Conservation (phyloP, 92 coral and sea anemone species). For the Pocillopora grandis region DNA sequence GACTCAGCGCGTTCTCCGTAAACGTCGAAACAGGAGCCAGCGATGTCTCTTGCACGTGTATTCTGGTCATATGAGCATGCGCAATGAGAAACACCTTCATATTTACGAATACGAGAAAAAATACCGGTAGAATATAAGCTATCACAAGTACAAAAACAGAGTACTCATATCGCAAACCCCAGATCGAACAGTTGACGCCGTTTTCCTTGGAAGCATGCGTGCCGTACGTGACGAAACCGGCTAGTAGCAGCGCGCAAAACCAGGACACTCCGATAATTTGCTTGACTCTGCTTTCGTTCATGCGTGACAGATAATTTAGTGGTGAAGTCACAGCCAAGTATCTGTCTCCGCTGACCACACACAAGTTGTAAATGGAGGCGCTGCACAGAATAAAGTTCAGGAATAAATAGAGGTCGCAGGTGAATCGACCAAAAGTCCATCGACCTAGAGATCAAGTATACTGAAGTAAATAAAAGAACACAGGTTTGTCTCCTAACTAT, state of each 20-base stretch:
- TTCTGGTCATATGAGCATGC: conserved; percentile 56
- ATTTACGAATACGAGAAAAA: conserved; percentile 69
- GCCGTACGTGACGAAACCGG: conserved; percentile 40
- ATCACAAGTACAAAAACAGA: conserved; percentile 13
- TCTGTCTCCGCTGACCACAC: conserved; percentile 87
- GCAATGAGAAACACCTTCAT: conserved; percentile 59
- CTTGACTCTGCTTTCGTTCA: conserved; percentile 48
- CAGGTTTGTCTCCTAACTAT: no score
- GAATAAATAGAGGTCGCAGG: conserved; percentile 63
- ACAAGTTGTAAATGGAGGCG: conserved; percentile 71
- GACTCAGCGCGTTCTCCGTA: not conserved
- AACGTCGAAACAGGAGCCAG: not conserved
- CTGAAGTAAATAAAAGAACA: not conserved
- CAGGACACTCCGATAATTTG: conserved; percentile 59
- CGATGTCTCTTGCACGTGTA: conserved; percentile 41
- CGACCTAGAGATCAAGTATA: conserved; percentile 41
- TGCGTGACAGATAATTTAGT: conserved; percentile 57
- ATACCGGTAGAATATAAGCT: conserved; percentile 46
- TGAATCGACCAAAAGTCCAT: conserved; percentile 69
- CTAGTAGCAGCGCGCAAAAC: conserved; percentile 33
- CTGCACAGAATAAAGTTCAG: conserved; percentile 67
- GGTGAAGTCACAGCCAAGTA: conserved; percentile 88
- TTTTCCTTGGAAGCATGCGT: conserved; percentile 22
- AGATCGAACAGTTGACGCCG: conserved; percentile 46
- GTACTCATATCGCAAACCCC: conserved; percentile 51